Conservation (phyloP, 2,888 invertebrate genomes). For the Drosophila cognata region DNA sequence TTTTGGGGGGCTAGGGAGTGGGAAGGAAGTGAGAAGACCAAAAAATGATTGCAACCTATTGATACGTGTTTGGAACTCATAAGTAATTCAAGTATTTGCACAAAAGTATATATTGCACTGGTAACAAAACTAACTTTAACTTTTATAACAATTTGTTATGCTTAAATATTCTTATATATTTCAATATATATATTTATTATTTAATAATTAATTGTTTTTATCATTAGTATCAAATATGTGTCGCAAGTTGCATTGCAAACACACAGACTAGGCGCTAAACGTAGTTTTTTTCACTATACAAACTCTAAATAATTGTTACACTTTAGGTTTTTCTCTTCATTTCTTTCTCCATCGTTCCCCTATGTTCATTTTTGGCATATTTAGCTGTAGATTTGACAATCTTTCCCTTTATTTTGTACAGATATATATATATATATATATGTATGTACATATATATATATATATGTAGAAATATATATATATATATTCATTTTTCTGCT, state of each 20-base stretch:
- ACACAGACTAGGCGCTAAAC: conserved; percentile 75
- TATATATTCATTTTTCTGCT: conserved; percentile 17
- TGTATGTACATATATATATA: conserved; percentile 44
- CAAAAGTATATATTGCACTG: conserved; percentile 70
- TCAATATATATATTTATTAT: conserved; percentile 59
- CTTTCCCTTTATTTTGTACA: conserved; percentile 66
- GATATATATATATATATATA: conserved; percentile 26
- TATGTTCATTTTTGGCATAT: conserved; percentile 81
- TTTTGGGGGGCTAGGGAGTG: neutral
- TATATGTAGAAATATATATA: neutral
- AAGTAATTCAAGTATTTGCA: conserved; percentile 47
- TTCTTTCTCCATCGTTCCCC: conserved; percentile 25
- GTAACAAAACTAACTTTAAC: conserved; percentile 78
- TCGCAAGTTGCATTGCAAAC: conserved; percentile 51
- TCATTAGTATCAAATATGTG: conserved; percentile 76
- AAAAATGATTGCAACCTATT: conserved; percentile 23
- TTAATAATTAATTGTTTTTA: conserved; percentile 72
- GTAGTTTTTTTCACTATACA: conserved; percentile 72
- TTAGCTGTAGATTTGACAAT: conserved; percentile 84
- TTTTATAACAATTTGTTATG: conserved; percentile 78
- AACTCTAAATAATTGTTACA: conserved; percentile 77
- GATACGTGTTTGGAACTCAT: conserved; percentile 48
- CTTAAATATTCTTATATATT: conserved; percentile 63
- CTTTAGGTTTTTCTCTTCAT: conserved; percentile 40
- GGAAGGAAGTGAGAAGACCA: neutral